These are phyloP conservation scores for Megaceryle torquata DNA, from an alignment of 2,113 vertebrate species.

Conservation along the genomic window DNA sequence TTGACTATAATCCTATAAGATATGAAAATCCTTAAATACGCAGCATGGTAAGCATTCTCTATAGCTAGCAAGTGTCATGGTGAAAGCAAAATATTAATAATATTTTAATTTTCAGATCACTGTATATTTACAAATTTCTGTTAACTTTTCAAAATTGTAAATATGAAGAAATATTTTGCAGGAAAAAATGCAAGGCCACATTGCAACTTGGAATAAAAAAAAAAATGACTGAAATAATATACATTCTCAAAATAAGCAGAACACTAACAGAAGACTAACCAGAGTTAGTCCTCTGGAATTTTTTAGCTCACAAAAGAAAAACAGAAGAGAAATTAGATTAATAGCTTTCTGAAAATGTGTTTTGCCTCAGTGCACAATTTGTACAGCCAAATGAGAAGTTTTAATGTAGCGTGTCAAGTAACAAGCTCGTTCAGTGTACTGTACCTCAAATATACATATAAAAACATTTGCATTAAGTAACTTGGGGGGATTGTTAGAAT, in stretches of 20 bases:
- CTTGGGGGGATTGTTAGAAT: neutral
- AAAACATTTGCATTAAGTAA: neutral
- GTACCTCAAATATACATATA: neutral
- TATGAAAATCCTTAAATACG: neutral
- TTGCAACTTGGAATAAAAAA: neutral
- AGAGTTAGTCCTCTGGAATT: slow-evolving; percentile 12
- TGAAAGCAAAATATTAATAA: neutral
- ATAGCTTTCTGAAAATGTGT: slow-evolving; percentile 18
- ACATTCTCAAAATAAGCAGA: neutral
- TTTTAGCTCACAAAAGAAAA: slow-evolving; percentile 31
- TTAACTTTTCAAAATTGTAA: neutral
- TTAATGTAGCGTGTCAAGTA: slow-evolving; percentile 4
- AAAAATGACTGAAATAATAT: neutral
- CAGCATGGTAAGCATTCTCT: neutral
- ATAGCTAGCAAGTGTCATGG: neutral
- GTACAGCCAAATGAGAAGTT: slow-evolving; percentile 17
- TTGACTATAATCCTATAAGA: neutral
- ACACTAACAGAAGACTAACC: neutral
- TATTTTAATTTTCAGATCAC: neutral
- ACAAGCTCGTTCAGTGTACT: neutral
- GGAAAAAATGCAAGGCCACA: neutral
- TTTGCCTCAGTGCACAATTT: slow-evolving; percentile 16
- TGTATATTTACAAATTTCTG: neutral
- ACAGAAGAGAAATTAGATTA: slow-evolving; percentile 5
- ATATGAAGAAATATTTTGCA: neutral